Conservation (phyloP, 2,113 vertebrate species). For the Tachysurus fulvidraco region DNA sequence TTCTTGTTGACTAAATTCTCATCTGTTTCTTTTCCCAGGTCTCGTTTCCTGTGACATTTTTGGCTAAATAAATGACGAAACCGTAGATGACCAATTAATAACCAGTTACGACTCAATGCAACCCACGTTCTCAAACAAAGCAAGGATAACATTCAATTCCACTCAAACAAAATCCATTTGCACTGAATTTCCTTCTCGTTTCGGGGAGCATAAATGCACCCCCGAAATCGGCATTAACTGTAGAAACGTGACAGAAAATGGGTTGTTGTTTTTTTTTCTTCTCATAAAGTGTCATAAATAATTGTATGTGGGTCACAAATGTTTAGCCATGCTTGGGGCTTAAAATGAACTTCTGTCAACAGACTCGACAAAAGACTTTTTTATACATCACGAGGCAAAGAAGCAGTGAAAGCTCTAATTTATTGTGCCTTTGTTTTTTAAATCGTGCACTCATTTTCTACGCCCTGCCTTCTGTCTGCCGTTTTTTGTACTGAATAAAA, state of each 20-base stretch:
- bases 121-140: background rate
- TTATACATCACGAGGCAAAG: conserved; percentile 36
- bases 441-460: conserved; percentile 41
- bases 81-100: too few species aligned
- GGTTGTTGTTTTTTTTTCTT: background rate
- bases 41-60: conserved; percentile 32
- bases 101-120: background rate
- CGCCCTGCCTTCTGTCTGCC: conserved; percentile 2
- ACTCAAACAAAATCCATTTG: background rate
- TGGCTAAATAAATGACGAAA: too few species aligned
- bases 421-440: conserved; percentile 54
- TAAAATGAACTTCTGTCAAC: background rate
- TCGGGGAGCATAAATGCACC: background rate
- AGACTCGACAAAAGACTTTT: conserved; percentile 30
- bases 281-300: conserved; percentile 1
- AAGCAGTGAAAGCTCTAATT: conserved; percentile 45
- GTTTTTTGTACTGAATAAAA: conserved; percentile 56
- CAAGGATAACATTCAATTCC: conserved; percentile 26
- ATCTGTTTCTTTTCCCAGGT: conserved; percentile 12
- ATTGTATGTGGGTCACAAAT: conserved; percentile 29
- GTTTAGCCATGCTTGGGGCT: background rate
- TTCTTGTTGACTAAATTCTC: background rate
- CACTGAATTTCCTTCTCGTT: conserved; percentile 28
- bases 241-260: background rate
- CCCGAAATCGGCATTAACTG: background rate